These are phyloP conservation scores for Hemicrepidius hirtus DNA, from an alignment of 2,888 invertebrate genomes.

Conservation along the genomic window DNA sequence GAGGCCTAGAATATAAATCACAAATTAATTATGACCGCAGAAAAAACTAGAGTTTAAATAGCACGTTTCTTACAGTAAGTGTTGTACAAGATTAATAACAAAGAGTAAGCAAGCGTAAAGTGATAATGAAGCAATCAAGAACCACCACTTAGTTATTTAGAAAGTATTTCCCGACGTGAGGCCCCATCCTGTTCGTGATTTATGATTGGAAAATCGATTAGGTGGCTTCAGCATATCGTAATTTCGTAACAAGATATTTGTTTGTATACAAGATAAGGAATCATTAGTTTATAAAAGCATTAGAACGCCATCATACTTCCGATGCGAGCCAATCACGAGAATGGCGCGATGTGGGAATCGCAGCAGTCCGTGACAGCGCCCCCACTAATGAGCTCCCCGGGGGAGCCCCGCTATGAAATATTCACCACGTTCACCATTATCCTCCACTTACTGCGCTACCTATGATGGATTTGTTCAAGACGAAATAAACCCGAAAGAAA, in stretches of 20 bases:
- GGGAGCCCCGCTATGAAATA: slow-evolving; percentile 64
- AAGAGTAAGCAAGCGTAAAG: slow-evolving; percentile 32
- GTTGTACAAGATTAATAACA: slow-evolving; percentile 23
- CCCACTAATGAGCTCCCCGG: slow-evolving; percentile 62
- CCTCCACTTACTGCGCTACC: slow-evolving; percentile 61
- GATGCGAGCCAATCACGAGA: slow-evolving; percentile 63
- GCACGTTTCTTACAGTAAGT: slow-evolving; percentile 18
- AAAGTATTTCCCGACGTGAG: slow-evolving; percentile 19
- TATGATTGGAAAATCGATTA: slow-evolving; percentile 46
- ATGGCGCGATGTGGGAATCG: slow-evolving; percentile 64
- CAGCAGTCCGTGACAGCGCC: slow-evolving; percentile 63
- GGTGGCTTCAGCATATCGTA: slow-evolving; percentile 42
- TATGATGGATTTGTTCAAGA: slow-evolving; percentile 59
- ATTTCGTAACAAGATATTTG: slow-evolving; percentile 57
- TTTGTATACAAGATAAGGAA: slow-evolving; percentile 58
- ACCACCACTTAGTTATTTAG: slow-evolving; percentile 28
- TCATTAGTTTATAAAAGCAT: slow-evolving; percentile 59
- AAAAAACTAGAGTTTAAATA: slow-evolving; percentile 24
- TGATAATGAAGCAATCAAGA: slow-evolving; percentile 46
- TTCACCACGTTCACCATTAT: slow-evolving; percentile 66
- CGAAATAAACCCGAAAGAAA: slow-evolving; percentile 57
- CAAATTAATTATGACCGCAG: slow-evolving; percentile 8
- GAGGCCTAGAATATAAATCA: slow-evolving; percentile 5
- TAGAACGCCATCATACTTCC: slow-evolving; percentile 63
- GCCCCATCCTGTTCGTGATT: slow-evolving; percentile 33